Evolutionary conservation across 2,888 invertebrate genomes (phyloP).

Genomic region (Hydrotaea cyrtoneurina): DNA sequence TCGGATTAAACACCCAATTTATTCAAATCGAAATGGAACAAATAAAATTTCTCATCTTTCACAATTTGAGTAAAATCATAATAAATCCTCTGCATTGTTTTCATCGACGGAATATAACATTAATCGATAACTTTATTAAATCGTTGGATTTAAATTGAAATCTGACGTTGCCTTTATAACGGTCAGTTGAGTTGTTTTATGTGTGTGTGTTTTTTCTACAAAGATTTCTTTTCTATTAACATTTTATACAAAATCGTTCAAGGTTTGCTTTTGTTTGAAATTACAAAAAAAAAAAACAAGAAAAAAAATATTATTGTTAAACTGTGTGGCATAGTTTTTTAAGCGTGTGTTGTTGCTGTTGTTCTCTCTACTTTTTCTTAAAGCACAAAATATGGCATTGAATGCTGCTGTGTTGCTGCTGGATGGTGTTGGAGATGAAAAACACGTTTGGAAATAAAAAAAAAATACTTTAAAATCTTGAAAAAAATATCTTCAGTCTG

Average conservation of each 20-base stretch:
- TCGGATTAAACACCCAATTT: too few relatives aligned
- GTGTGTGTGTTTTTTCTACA: neutral
- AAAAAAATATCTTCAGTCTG: neutral
- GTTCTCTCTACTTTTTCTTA: neutral
- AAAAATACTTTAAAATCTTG: neutral
- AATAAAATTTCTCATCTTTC: too few relatives aligned
- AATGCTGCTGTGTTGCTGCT: neutral
- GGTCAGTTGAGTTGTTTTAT: neutral
- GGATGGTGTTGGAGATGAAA: neutral
- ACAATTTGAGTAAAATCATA: too few relatives aligned
- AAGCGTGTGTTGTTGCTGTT: neutral
- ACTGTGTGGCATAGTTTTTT: constrained; percentile 13
- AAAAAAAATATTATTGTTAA: constrained; percentile 1
- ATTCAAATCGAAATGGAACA: too few relatives aligned
- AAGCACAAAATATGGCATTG: constrained; percentile 18
- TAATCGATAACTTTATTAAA: too few relatives aligned
- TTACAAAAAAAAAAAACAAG: neutral
- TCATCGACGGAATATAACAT: too few relatives aligned
- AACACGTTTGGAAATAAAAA: constrained; percentile 11
- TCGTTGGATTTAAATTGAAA: too few relatives aligned
- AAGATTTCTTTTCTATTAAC: neutral
- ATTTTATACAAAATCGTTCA: constrained; percentile 6
- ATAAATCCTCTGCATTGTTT: too few relatives aligned
- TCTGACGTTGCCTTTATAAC: neutral
- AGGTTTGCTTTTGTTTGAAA: constrained; percentile 28